phyloP scores from a whole-genome alignment of 1,140 invertebrate species.

The Dreissena polymorpha region DNA sequence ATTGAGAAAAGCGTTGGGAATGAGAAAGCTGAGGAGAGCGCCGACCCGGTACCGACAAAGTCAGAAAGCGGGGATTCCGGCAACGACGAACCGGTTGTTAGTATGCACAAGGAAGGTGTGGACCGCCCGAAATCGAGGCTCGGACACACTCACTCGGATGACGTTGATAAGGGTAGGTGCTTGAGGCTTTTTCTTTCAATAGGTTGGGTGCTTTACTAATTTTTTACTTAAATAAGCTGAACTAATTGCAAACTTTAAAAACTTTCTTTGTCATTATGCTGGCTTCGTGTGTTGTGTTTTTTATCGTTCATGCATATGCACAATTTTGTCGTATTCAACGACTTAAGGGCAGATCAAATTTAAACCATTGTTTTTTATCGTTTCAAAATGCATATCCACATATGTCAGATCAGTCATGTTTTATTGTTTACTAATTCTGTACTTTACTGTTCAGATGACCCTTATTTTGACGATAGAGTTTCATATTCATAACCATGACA shows the following conservation, averaged over 20 bases:
- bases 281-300: background rate
- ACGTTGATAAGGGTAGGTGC: conserved; percentile 11
- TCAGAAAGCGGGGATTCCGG: background rate
- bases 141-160: conserved; percentile 28
- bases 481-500: too few species aligned
- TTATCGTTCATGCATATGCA: background rate
- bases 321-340: too few species aligned
- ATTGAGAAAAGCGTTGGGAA: background rate
- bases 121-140: conserved; percentile 47
- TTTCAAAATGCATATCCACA: too few species aligned
- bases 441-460: background rate
- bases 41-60: background rate
- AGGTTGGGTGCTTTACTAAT: background rate
- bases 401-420: too few species aligned
- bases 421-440: too few species aligned
- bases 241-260: background rate
- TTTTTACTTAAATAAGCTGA: conserved; percentile 8
- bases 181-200: too few species aligned
- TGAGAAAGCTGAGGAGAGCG: background rate
- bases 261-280: background rate
- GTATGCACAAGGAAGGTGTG: conserved; percentile 34
- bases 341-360: too few species aligned
- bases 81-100: background rate
- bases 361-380: too few species aligned
- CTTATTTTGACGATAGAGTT: too few species aligned